Evolutionary conservation across 2,797 vertebrate genomes (phyloP).

Genomic region (Sebastolobus altivelis): DNA sequence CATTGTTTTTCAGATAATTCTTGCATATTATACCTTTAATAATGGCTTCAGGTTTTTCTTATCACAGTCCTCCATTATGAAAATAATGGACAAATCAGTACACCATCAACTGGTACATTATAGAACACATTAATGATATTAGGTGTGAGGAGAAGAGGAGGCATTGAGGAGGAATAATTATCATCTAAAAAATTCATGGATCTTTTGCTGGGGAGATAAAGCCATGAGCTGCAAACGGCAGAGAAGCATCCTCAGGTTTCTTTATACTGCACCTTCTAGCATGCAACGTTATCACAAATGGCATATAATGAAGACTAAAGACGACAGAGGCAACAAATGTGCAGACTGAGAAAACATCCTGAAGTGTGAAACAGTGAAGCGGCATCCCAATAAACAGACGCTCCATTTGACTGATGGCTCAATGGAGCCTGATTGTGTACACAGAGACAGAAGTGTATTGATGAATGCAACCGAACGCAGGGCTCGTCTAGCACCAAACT

Average conservation of each 20-base stretch:
- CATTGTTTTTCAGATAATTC: too few relatives aligned
- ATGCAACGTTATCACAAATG: conserved; percentile 16
- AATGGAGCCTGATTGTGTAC: conserved; percentile 48
- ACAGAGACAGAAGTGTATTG: conserved; percentile 44
- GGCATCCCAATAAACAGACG: conserved; percentile 61
- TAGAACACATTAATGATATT: conserved; percentile 52
- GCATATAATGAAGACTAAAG: conserved; percentile 29
- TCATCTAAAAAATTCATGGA: conserved; percentile 36
- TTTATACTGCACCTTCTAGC: neutral
- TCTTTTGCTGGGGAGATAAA: conserved; percentile 24
- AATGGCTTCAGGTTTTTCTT: conserved; percentile 33
- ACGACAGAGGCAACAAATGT: conserved; percentile 16
- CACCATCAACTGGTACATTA: conserved; percentile 49
- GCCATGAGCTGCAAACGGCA: neutral
- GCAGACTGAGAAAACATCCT: conserved; percentile 39
- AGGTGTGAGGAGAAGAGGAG: conserved; percentile 36
- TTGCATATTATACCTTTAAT: conserved; percentile 1
- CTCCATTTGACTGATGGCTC: conserved; percentile 58
- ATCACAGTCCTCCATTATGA: conserved; percentile 41
- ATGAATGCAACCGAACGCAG: conserved; percentile 45
- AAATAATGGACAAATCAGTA: conserved; percentile 42
- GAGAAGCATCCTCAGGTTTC: conserved; percentile 1
- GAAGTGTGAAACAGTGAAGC: conserved; percentile 47
- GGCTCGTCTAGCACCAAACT: conserved; percentile 33
- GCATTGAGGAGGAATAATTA: conserved; percentile 38